A percentile compares a stretch with the other conserved stretches of the same genome.
phyloP scores from a whole-genome alignment of 2,113 vertebrate species.

The Taxidea taxus region DNA sequence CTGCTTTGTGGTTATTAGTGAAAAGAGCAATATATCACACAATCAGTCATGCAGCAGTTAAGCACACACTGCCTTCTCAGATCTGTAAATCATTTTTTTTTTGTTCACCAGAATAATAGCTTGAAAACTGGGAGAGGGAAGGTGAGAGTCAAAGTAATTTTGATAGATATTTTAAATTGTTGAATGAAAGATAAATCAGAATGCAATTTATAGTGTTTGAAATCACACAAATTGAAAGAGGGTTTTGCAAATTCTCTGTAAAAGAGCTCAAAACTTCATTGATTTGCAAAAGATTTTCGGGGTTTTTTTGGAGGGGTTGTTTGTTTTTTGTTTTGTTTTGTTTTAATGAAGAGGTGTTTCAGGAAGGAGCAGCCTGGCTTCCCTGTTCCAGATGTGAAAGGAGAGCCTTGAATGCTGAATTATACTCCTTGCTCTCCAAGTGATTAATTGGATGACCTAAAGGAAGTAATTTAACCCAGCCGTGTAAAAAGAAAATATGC shows the following conservation, averaged over 20 bases:
- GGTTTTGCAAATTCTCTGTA: background rate
- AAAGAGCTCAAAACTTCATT: conserved; percentile 17
- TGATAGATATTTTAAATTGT: conserved; percentile 53
- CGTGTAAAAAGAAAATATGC: conserved; percentile 60
- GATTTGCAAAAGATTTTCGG: background rate
- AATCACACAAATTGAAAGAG: background rate
- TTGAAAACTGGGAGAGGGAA: conserved; percentile 31
- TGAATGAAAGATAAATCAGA: conserved; percentile 38
- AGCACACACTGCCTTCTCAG: conserved; percentile 75
- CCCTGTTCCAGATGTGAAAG: conserved; percentile 66
- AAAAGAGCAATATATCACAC: conserved; percentile 84
- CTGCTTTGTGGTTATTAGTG: conserved; percentile 86
- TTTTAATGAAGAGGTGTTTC: conserved; percentile 15
- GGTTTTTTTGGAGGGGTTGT: too few species aligned
- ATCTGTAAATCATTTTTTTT: conserved; percentile 66
- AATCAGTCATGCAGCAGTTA: conserved; percentile 79
- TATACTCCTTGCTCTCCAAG: conserved; percentile 55
- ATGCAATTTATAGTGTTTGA: background rate
- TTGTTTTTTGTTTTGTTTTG: background rate
- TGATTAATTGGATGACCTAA: conserved; percentile 75
- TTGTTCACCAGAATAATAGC: conserved; percentile 68
- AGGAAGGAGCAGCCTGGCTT: conserved; percentile 38
- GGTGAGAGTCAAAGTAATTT: background rate
- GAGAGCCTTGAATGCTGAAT: conserved; percentile 32
- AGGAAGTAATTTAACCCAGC: conserved; percentile 73